Evolutionary conservation across 2,888 invertebrate genomes (phyloP).

Genomic region (Eueremaeus valkanovi): DNA sequence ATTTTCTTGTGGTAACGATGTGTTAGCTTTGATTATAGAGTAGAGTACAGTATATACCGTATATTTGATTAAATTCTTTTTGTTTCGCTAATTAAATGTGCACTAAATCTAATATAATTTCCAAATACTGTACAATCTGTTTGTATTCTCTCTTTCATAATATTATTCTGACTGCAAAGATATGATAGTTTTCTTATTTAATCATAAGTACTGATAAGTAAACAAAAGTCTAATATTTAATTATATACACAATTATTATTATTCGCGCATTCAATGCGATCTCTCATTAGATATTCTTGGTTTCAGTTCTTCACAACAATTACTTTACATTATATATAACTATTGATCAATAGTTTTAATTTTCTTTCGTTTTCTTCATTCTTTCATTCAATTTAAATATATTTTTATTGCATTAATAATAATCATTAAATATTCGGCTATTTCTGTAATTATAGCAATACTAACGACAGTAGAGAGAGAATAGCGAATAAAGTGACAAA

Average conservation of each 20-base stretch:
- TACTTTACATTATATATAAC: not conserved
- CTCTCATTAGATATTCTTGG: not conserved
- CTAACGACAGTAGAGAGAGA: no score
- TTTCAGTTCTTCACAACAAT: not conserved
- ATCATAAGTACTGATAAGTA: not conserved
- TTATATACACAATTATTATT: not conserved
- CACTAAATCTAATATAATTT: no score
- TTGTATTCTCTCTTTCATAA: not conserved
- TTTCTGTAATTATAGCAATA: no score
- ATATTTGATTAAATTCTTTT: no score
- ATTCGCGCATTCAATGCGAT: not conserved
- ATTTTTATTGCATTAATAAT: no score
- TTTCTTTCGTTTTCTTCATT: not conserved
- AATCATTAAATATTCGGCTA: no score
- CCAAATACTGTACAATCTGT: not conserved
- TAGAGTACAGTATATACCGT: no score
- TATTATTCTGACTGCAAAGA: not conserved
- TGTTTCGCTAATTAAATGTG: no score
- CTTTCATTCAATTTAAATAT: no score
- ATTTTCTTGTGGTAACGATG: not conserved
- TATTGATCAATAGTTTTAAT: not conserved
- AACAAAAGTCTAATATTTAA: constrained; percentile 12
- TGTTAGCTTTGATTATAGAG: not conserved
- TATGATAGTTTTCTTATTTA: not conserved
- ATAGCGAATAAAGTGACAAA: not conserved